These are phyloP conservation scores for Cataglyphis albicans DNA, from an alignment of 2,888 invertebrate genomes.

Conservation along the genomic window DNA sequence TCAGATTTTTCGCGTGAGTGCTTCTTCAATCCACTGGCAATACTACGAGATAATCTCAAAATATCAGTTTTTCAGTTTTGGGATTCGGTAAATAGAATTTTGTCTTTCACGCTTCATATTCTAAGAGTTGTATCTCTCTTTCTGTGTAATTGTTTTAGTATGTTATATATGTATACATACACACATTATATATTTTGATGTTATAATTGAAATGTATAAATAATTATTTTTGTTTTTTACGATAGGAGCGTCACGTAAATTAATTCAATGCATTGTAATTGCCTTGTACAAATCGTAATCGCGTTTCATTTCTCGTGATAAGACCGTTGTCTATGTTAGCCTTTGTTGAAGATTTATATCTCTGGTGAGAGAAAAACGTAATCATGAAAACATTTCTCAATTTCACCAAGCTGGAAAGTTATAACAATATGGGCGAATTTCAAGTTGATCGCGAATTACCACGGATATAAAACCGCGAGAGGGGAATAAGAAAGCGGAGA, in stretches of 20 bases:
- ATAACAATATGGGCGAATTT: constrained; percentile 8
- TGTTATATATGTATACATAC: neutral
- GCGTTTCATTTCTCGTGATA: neutral
- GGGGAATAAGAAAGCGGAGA: neutral
- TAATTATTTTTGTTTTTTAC: neutral
- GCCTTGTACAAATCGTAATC: neutral
- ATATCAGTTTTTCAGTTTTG: neutral
- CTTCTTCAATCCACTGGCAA: constrained; percentile 25
- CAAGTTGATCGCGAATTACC: constrained; percentile 47
- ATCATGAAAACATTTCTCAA: constrained; percentile 41
- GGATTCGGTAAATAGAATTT: neutral
- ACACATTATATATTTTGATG: neutral
- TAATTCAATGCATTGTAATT: constrained; percentile 5
- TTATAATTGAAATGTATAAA: constrained; percentile 9
- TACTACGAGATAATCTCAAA: neutral
- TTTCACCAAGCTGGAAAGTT: constrained; percentile 25
- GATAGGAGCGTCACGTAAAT: neutral
- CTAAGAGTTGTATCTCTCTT: neutral
- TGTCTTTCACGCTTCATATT: neutral
- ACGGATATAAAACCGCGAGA: constrained; percentile 33
- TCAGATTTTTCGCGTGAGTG: constrained; percentile 11
- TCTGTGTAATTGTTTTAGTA: neutral
- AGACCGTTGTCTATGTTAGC: neutral
- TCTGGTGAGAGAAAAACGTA: neutral
- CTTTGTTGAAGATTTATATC: neutral